These are phyloP conservation scores for Vireo griseus DNA, from an alignment of 2,797 vertebrate species.

Conservation along the genomic window DNA sequence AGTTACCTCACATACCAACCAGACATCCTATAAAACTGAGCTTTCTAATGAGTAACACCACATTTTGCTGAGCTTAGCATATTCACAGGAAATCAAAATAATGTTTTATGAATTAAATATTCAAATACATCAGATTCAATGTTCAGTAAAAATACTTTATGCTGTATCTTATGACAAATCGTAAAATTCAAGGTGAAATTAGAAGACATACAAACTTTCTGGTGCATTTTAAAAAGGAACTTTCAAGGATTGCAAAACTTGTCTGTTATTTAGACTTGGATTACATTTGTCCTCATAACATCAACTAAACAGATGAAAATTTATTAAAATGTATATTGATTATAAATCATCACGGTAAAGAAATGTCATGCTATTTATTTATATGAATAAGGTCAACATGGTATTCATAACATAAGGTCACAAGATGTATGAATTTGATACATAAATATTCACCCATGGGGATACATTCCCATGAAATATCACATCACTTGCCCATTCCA, in stretches of 20 bases:
- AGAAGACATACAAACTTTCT: not conserved
- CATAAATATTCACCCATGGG: not conserved
- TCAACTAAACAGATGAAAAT: not conserved
- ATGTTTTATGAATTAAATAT: slow-evolving; percentile 36
- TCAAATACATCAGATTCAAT: not conserved
- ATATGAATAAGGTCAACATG: not conserved
- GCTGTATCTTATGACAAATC: not conserved
- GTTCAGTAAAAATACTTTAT: slow-evolving; percentile 11
- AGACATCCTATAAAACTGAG: slow-evolving; percentile 9
- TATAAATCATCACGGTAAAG: slow-evolving; percentile 4
- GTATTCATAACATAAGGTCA: not conserved
- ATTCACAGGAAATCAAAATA: slow-evolving; percentile 20
- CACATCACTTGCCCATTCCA: not conserved
- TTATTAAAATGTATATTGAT: not conserved
- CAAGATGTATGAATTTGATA: slow-evolving; percentile 22
- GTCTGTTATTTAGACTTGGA: not conserved
- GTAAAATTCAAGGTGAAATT: not conserved
- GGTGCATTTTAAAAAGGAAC: not conserved
- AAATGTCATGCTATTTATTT: not conserved
- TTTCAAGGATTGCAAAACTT: not conserved
- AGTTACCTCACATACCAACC: slow-evolving; percentile 30
- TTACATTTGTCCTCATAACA: not conserved
- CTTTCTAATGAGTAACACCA: slow-evolving; percentile 32
- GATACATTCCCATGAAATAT: slow-evolving; percentile 2
- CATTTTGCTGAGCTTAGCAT: slow-evolving; percentile 5